Percentiles rank a stretch among this genome's conserved stretches.
Conservation (phyloP, 2,797 vertebrate genomes). For the Petrocephalus sullivani region DNA sequence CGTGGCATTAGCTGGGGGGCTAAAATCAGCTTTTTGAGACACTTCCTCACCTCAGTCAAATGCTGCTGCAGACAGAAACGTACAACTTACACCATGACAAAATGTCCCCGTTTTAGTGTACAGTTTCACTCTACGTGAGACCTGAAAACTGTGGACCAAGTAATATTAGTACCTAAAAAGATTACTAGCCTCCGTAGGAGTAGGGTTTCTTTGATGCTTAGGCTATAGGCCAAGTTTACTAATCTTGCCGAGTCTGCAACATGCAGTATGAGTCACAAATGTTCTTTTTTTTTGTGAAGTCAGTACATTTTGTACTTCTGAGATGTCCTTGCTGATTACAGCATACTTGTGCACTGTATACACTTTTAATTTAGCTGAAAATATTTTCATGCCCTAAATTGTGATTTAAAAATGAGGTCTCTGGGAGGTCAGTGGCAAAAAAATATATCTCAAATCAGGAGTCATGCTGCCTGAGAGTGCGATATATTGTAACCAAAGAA, state of each 20-base stretch:
- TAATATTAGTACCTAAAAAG: constrained; percentile 45
- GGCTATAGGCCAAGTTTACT: constrained; percentile 9
- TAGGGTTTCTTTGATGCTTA: constrained; percentile 33
- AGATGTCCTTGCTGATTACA: constrained; percentile 28
- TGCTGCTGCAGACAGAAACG: background rate
- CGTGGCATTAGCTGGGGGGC: background rate
- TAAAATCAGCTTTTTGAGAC: background rate
- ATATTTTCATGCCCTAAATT: background rate
- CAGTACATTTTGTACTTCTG: constrained; percentile 37
- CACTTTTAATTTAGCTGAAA: constrained; percentile 3
- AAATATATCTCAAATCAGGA: background rate
- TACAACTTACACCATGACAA: background rate
- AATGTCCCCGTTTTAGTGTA: constrained; percentile 42
- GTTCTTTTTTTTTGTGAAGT: constrained; percentile 48
- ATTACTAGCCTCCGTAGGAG: constrained; percentile 50
- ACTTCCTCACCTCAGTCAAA: background rate
- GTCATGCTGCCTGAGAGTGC: background rate
- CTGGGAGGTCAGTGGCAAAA: background rate
- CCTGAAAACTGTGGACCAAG: constrained; percentile 27
- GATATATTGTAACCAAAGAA: background rate
- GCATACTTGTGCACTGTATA: constrained; percentile 22
- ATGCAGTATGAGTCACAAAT: constrained; percentile 54
- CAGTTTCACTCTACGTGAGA: constrained; percentile 20
- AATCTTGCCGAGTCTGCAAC: constrained; percentile 31
- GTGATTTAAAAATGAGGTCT: background rate